Evolutionary conservation across 2,113 vertebrate genomes (phyloP).

Genomic region (Haemorhous mexicanus): DNA sequence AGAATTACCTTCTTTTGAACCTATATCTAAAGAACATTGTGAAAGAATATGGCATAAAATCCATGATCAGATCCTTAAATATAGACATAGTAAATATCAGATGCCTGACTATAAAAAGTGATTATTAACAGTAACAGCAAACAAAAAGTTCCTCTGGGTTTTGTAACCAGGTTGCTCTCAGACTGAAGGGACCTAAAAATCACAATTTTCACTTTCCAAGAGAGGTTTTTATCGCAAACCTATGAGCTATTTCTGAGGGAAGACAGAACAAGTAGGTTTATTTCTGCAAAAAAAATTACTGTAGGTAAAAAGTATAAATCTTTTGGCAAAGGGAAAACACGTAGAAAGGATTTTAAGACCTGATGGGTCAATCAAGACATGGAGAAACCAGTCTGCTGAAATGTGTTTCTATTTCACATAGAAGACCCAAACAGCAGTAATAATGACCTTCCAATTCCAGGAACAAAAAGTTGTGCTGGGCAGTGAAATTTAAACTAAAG

Average conservation of each 20-base stretch:
- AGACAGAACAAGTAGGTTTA: neutral
- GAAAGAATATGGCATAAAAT: neutral
- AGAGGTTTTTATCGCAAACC: neutral
- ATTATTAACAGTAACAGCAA: neutral
- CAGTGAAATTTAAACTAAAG: neutral
- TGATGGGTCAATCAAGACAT: neutral
- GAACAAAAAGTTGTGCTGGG: fast-evolving
- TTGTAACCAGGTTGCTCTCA: neutral
- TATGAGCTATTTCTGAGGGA: neutral
- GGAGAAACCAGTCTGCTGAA: neutral
- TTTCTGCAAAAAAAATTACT: neutral
- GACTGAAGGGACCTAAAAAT: neutral
- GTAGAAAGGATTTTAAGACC: neutral
- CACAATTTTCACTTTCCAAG: neutral
- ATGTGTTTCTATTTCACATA: neutral
- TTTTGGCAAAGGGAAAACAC: neutral
- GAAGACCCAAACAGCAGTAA: neutral
- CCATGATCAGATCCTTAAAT: neutral
- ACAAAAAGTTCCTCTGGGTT: neutral
- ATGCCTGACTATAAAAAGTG: neutral
- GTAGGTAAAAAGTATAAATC: neutral
- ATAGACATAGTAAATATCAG: neutral
- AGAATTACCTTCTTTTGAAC: neutral
- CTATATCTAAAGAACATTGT: neutral
- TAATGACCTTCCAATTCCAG: neutral